Percentiles rank a stretch among this genome's conserved stretches.
Evolutionary conservation across 2,888 invertebrate species (phyloP).

Genomic region (Drosophila nigricruria): DNA sequence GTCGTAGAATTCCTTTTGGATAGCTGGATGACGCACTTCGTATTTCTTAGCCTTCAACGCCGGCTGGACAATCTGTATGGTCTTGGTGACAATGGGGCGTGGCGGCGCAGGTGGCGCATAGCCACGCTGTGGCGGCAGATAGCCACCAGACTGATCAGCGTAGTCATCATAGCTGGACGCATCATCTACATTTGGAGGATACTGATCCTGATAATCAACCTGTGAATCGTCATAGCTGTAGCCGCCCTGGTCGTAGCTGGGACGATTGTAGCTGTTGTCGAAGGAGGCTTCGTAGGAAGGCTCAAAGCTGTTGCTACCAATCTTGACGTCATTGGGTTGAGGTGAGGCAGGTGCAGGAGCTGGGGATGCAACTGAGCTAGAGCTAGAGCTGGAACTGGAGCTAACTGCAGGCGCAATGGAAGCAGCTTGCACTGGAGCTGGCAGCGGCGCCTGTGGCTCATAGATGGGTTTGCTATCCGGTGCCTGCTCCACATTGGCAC

Average conservation of each 20-base stretch:
- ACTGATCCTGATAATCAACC: slow-evolving; percentile 72
- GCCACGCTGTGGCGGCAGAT: slow-evolving; percentile 51
- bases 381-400: slow-evolving; percentile 26
- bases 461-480: slow-evolving; percentile 65
- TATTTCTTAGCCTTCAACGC: slow-evolving; percentile 87
- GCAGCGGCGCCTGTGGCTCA: slow-evolving; percentile 48
- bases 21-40: slow-evolving; percentile 87
- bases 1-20: slow-evolving; percentile 88
- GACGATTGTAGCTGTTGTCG: slow-evolving; percentile 69
- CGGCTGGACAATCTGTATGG: slow-evolving; percentile 87
- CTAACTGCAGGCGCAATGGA: slow-evolving; percentile 36
- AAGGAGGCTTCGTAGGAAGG: slow-evolving; percentile 41
- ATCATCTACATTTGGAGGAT: slow-evolving; percentile 73
- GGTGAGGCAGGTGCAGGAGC: slow-evolving; percentile 24
- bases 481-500: slow-evolving; percentile 60
- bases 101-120: slow-evolving; percentile 69
- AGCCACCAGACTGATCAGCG: slow-evolving; percentile 56
- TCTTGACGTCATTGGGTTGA: slow-evolving; percentile 47
- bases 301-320: slow-evolving; percentile 25
- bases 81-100: slow-evolving; percentile 86
- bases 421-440: slow-evolving; percentile 36
- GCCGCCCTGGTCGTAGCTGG: slow-evolving; percentile 66
- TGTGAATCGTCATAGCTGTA: slow-evolving; percentile 69
- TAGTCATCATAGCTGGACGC: slow-evolving; percentile 71
- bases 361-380: slow-evolving; percentile 18